Percentiles rank a stretch among this genome's conserved stretches.
Conservation (phyloP, 1,140 invertebrate species). For the Drosophila busckii region DNA sequence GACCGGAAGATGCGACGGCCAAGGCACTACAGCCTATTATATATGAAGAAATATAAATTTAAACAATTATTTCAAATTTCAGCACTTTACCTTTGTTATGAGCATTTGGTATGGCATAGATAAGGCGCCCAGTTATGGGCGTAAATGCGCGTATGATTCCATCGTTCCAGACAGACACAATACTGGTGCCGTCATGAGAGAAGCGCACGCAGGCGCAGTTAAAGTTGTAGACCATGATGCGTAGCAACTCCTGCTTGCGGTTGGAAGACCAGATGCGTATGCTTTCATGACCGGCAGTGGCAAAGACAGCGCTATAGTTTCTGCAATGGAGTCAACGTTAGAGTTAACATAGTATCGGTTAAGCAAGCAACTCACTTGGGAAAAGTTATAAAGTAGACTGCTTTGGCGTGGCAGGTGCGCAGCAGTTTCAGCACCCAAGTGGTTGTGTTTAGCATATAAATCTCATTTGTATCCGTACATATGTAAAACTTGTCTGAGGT, state of each 20-base stretch:
- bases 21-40: conserved; percentile 79
- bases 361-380: conserved; percentile 83
- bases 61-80: too few species aligned
- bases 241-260: conserved; percentile 87
- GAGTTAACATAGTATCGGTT: neutral
- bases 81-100: conserved; percentile 85
- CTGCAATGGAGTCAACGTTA: conserved; percentile 75
- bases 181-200: conserved; percentile 87
- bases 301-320: conserved; percentile 89
- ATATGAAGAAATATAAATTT: neutral
- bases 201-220: conserved; percentile 89
- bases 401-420: conserved; percentile 88
- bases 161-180: conserved; percentile 92
- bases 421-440: conserved; percentile 86
- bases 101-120: conserved; percentile 90
- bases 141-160: conserved; percentile 92
- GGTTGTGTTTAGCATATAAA: conserved; percentile 87
- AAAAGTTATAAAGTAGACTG: conserved; percentile 91
- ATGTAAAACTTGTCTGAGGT: conserved; percentile 82
- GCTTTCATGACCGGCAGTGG: conserved; percentile 89
- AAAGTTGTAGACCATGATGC: conserved; percentile 92
- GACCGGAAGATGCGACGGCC: conserved; percentile 85
- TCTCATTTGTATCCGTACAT: conserved; percentile 89
- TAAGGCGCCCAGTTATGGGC: conserved; percentile 87
- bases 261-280: conserved; percentile 90